Conservation (phyloP, 2,888 invertebrate species). For the Adelognathus sp. region DNA sequence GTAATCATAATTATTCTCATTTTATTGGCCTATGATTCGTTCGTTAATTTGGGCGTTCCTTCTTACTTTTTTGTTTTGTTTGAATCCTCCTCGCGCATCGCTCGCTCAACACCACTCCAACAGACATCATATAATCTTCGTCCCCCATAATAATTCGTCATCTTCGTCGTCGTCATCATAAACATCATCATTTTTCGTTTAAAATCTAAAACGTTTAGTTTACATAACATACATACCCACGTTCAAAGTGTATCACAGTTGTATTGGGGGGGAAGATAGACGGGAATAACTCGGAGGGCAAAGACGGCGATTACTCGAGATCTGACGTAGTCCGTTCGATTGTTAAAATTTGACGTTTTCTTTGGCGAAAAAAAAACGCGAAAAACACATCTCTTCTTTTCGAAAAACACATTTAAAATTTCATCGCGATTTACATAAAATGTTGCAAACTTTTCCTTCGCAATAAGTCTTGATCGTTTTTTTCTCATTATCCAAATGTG, state of each 20-base stretch:
- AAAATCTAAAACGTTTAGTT: conserved; percentile 76
- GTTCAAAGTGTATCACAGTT: conserved; percentile 80
- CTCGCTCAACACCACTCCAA: conserved; percentile 6
- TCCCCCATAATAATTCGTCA: background rate
- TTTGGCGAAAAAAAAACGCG: background rate
- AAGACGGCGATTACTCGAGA: conserved; percentile 52
- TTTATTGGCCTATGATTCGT: conserved; percentile 72
- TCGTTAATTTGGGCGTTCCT: conserved; percentile 72
- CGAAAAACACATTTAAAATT: background rate
- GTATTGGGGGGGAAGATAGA: conserved; percentile 76
- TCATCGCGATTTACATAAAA: conserved; percentile 2
- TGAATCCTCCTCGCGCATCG: background rate
- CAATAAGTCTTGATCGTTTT: no score
- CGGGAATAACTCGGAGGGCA: conserved; percentile 55
- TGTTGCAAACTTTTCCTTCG: no score
- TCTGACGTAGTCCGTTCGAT: conserved; percentile 68
- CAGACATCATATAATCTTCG: background rate
- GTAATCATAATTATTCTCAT: conserved; percentile 66
- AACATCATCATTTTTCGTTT: conserved; percentile 63
- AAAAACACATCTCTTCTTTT: conserved; percentile 2
- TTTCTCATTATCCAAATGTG: conserved; percentile 3
- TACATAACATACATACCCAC: conserved; percentile 75
- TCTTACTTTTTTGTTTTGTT: no score
- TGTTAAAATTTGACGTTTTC: conserved; percentile 19
- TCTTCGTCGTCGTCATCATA: conserved; percentile 29